These are phyloP conservation scores for Polydrusus pterygomalis DNA, from an alignment of 2,888 invertebrate genomes.

Conservation along the genomic window DNA sequence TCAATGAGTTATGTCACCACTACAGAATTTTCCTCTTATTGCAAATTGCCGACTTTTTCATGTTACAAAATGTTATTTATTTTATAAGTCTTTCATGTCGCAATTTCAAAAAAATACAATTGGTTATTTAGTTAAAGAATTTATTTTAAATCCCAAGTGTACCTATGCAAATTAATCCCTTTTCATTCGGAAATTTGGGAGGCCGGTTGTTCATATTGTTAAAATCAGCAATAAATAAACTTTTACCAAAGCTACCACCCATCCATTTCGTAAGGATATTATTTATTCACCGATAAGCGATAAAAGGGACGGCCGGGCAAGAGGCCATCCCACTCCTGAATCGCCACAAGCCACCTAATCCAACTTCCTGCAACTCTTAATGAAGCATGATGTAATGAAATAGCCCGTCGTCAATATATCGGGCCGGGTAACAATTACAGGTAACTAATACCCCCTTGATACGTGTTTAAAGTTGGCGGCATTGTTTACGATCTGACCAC, in stretches of 20 bases:
- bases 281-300: constrained; percentile 22
- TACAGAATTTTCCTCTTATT: no score
- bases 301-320: constrained; percentile 8
- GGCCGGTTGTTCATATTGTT: neutral
- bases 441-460: constrained; percentile 71
- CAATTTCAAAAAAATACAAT: no score
- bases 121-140: no score
- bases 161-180: no score
- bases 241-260: neutral
- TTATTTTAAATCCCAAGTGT: no score
- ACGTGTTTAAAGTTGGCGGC: constrained; percentile 71
- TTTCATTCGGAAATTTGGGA: no score
- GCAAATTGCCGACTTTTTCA: no score
- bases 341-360: constrained; percentile 64
- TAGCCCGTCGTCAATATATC: constrained; percentile 68
- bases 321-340: constrained; percentile 43
- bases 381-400: constrained; percentile 70
- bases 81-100: no score
- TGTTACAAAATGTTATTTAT: no score
- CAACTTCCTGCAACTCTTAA: constrained; percentile 65
- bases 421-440: constrained; percentile 68
- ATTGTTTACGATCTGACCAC: constrained; percentile 72
- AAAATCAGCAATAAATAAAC: neutral
- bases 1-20: no score
- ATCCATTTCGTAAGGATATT: constrained; percentile 17